These are phyloP conservation scores for Poecile montanus DNA, from an alignment of 2,797 vertebrate species.

Conservation along the genomic window DNA sequence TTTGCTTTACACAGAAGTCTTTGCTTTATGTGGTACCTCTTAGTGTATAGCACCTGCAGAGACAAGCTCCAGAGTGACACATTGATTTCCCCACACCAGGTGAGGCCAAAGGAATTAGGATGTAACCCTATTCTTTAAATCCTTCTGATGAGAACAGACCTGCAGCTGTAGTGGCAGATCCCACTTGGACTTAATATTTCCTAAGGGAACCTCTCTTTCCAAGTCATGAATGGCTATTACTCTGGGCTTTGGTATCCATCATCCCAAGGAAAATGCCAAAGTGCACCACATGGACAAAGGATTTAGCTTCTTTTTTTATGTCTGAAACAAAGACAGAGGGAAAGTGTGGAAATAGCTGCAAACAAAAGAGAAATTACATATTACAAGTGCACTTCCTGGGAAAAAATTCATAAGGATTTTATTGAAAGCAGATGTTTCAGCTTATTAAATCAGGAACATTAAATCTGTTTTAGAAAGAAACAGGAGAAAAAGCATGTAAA, in stretches of 20 bases:
- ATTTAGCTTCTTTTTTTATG: not conserved
- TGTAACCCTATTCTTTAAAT: not conserved
- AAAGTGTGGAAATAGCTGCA: not conserved
- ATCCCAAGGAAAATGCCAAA: not conserved
- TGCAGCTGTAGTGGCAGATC: not conserved
- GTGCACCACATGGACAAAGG: not conserved
- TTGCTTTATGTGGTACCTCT: not conserved
- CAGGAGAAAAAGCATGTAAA: not conserved
- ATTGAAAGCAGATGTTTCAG: not conserved
- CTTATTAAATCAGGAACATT: not conserved
- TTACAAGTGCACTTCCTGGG: not conserved
- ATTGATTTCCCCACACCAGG: not conserved
- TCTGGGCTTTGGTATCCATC: not conserved
- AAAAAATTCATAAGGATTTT: not conserved
- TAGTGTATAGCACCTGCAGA: not conserved
- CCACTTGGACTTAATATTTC: not conserved
- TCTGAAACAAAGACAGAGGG: not conserved
- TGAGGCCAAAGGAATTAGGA: not conserved
- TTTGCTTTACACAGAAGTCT: not conserved
- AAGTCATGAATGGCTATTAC: not conserved
- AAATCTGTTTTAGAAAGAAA: not conserved
- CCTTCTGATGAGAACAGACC: not conserved
- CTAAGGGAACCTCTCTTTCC: rapidly evolving
- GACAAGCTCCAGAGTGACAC: not conserved
- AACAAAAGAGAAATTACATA: not conserved